Base-by-base conservation (phyloP, 2,888 invertebrate genomes). In the Carabus problematicus region DNA sequence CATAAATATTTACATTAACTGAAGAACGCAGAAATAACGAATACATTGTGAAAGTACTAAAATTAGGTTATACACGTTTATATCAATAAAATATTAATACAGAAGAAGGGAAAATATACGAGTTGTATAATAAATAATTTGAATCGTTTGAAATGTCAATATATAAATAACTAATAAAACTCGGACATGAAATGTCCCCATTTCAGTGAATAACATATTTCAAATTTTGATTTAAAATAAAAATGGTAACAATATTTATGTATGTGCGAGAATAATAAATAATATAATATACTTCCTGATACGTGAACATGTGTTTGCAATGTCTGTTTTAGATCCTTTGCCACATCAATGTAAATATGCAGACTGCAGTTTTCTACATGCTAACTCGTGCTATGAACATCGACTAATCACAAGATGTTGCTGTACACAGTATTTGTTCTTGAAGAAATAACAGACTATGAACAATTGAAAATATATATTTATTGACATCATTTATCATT, bases 331-430 rank as follows among this genome's bases (percentile, higher is more conserved):
- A 85, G 84, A 83, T 82, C 85, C 82, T 71, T 78, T 87, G 54
- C 86, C 87, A 3, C 85, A 83, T 77, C 85, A 88, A 74, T 92
- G 92, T 77, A 84, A 84, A 70, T 87, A 85, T 74, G 85, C 87
- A 0, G 89, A 91, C 79, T 92, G 92, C 81, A 86, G 86, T 75
- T 89, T 88, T 79, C 83, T 92, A 2, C 89, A 91, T 78, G 89
- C 92, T 47, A 92, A 92, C 80, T 86, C 88, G 14, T 92, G 92
- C 77, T 82, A 86, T 67, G 92, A 92, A 76, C 89, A 90, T 78
- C 81, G 87, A 72, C 82, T 92, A 61, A 92, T 92, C 74, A 87
- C 89, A 9, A 86, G 85, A 71, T 92, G 92, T 78, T 92, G 92
- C 78, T 92, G 92, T 76, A 79, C 76, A 9, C 76, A 74, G 61